Conservation (phyloP, 2,888 invertebrate genomes). For the Elegia similella region DNA sequence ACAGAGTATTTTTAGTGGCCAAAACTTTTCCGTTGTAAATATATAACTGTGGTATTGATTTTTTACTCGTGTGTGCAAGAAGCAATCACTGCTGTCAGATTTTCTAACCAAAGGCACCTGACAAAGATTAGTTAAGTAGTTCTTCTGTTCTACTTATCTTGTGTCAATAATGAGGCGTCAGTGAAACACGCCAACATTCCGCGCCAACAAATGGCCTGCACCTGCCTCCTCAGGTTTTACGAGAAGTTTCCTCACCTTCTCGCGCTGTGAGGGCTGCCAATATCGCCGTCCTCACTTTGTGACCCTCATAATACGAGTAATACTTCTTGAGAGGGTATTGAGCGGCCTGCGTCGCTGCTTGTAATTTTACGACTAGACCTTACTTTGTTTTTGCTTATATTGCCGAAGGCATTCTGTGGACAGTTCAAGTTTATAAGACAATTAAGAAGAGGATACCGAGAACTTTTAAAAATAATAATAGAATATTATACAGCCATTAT, state of each 20-base stretch:
- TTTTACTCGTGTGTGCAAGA: no score
- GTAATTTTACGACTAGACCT: constrained; percentile 66
- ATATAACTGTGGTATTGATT: no score
- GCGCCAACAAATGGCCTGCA: constrained; percentile 78
- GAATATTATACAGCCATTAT: background rate
- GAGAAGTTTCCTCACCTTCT: constrained; percentile 79
- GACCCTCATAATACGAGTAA: constrained; percentile 78
- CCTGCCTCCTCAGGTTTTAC: constrained; percentile 81
- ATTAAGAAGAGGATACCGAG: background rate
- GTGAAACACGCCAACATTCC: constrained; percentile 77
- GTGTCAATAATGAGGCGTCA: constrained; percentile 66
- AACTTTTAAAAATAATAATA: background rate
- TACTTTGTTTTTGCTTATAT: constrained; percentile 51
- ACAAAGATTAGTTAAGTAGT: background rate
- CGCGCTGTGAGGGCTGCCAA: constrained; percentile 72
- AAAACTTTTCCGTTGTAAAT: no score
- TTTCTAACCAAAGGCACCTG: background rate
- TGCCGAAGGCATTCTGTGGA: constrained; percentile 5
- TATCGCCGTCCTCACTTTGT: constrained; percentile 77
- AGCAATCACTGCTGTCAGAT: no score
- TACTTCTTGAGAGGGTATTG: constrained; percentile 78
- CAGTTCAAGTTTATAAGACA: constrained; percentile 20
- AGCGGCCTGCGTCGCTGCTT: constrained; percentile 53
- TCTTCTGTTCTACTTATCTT: background rate
- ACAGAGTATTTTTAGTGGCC: no score